Conservation (phyloP, 2,888 invertebrate genomes). For the Cremastinae sp. region DNA sequence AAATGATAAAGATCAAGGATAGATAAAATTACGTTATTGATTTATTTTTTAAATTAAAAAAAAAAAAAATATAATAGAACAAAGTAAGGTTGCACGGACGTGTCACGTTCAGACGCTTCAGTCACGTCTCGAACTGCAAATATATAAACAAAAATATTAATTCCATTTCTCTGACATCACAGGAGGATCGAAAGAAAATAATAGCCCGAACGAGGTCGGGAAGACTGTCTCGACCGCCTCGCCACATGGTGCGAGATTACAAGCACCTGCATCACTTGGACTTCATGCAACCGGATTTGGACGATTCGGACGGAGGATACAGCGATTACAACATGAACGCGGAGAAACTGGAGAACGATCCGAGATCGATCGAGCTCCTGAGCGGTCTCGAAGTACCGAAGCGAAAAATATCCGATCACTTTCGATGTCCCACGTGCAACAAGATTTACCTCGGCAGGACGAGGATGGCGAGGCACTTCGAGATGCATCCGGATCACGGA, state of each 20-base stretch:
- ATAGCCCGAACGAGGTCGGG: conserved; percentile 82
- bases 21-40: too few relatives aligned
- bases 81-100: too few relatives aligned
- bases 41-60: too few relatives aligned
- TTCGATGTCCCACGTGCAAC: conserved; percentile 84
- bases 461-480: conserved; percentile 84
- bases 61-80: too few relatives aligned
- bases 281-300: conserved; percentile 82
- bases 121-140: too few relatives aligned
- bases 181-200: conserved; percentile 81
- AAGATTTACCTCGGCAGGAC: conserved; percentile 84
- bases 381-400: conserved; percentile 77
- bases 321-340: conserved; percentile 81
- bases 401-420: conserved; percentile 81
- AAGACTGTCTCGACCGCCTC: conserved; percentile 83
- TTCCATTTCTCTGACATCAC: conserved; percentile 28
- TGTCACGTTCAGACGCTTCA: too few relatives aligned
- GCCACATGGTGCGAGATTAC: conserved; percentile 84
- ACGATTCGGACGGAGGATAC: conserved; percentile 83
- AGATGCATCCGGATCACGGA: conserved; percentile 84
- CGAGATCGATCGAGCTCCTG: conserved; percentile 71
- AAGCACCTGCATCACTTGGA: conserved; percentile 83
- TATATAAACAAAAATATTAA: too few relatives aligned
- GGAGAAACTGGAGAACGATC: conserved; percentile 72
- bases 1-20: too few relatives aligned